Conservation (phyloP, 2,888 invertebrate genomes). For the Aphelenchoides bicaudatus region DNA sequence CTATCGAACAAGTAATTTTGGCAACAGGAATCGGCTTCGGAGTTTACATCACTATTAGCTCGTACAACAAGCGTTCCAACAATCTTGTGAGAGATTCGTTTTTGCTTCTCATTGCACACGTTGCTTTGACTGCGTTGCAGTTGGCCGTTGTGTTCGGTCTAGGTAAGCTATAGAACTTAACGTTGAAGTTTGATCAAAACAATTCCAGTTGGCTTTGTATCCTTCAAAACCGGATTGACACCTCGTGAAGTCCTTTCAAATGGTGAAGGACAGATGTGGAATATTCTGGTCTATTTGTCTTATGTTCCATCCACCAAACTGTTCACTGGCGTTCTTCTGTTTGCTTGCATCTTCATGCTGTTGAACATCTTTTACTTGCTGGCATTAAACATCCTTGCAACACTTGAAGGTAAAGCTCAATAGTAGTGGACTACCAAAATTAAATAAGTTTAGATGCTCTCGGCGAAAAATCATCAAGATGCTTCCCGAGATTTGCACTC, state of each 20-base stretch:
- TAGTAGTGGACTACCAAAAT: background rate
- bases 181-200: too few species aligned
- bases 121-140: slow-evolving; percentile 40
- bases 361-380: slow-evolving; percentile 55
- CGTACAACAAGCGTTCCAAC: slow-evolving; percentile 59
- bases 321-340: slow-evolving; percentile 48
- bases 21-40: slow-evolving; percentile 60
- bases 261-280: slow-evolving; percentile 54
- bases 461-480: slow-evolving; percentile 54
- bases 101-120: slow-evolving; percentile 46
- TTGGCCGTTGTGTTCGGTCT: slow-evolving; percentile 46
- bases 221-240: slow-evolving; percentile 44
- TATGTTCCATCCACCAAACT: slow-evolving; percentile 48
- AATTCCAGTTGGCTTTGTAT: slow-evolving; percentile 50
- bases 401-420: slow-evolving; percentile 31
- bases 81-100: slow-evolving; percentile 58
- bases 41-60: slow-evolving; percentile 58
- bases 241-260: slow-evolving; percentile 46
- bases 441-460: slow-evolving; percentile 45
- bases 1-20: slow-evolving; percentile 55
- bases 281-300: slow-evolving; percentile 51
- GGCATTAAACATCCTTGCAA: slow-evolving; percentile 51
- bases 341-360: slow-evolving; percentile 43
- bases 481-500: slow-evolving; percentile 54
- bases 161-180: too few species aligned